Evolutionary conservation across 2,797 vertebrate species (phyloP).

Genomic region (Lepus townsendii): DNA sequence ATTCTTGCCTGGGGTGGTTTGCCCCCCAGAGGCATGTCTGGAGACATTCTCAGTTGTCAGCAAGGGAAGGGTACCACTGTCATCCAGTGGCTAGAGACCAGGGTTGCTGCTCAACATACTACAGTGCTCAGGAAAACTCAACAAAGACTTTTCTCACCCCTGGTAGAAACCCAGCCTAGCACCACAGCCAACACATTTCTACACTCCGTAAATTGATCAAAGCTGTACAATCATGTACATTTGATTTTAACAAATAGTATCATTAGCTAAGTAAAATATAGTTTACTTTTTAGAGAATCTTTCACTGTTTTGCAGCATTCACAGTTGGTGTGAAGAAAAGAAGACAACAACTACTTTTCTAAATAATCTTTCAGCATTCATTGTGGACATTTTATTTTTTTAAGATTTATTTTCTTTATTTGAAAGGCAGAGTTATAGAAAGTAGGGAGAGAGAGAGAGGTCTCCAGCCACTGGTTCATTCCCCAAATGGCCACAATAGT

Average conservation of each 20-base stretch:
- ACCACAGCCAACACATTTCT: not conserved
- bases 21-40: not conserved
- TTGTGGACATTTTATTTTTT: not conserved
- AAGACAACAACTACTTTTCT: constrained; percentile 36
- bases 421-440: too few relatives aligned
- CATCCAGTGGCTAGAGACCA: not conserved
- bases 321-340: not conserved
- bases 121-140: not conserved
- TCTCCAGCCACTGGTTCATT: too few relatives aligned
- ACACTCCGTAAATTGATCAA: not conserved
- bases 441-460: too few relatives aligned
- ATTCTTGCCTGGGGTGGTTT: not conserved
- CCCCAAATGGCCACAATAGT: too few relatives aligned
- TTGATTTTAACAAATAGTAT: not conserved
- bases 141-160: not conserved
- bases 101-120: not conserved
- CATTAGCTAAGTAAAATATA: not conserved
- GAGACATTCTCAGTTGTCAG: not conserved
- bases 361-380: not conserved
- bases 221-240: not conserved
- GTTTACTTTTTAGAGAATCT: not conserved
- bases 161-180: not conserved
- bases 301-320: not conserved
- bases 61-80: not conserved
- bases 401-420: too few relatives aligned